phyloP scores from a whole-genome alignment of 2,797 vertebrate species.

The Bufotes viridis region DNA sequence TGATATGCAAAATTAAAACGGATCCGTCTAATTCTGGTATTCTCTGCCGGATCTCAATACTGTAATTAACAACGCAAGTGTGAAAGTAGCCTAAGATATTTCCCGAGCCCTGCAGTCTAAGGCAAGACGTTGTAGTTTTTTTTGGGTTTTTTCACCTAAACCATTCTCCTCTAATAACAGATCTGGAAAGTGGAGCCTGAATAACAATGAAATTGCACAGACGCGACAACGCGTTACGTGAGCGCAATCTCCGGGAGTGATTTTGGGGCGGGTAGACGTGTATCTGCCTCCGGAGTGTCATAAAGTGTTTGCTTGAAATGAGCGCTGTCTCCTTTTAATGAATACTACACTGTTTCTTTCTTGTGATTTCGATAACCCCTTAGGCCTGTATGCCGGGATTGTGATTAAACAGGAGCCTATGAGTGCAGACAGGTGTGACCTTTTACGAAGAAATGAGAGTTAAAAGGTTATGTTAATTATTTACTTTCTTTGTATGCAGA shows the following conservation, averaged over 20 bases:
- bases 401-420: conserved; percentile 55
- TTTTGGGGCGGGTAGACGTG: neutral
- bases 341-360: conserved; percentile 54
- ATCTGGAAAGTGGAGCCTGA: conserved; percentile 1
- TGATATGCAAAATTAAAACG: too few relatives aligned
- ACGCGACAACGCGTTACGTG: neutral
- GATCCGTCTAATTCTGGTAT: too few relatives aligned
- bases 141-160: neutral
- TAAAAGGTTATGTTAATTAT: conserved; percentile 63
- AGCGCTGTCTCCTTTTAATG: conserved; percentile 43
- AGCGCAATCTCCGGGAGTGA: neutral
- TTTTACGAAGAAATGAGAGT: conserved; percentile 59
- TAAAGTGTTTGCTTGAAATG: conserved; percentile 29
- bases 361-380: conserved; percentile 55
- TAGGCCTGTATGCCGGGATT: conserved; percentile 51
- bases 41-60: too few relatives aligned
- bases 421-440: conserved; percentile 56
- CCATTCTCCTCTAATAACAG: neutral
- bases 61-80: too few relatives aligned
- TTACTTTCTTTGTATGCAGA: conserved; percentile 52
- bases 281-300: conserved; percentile 50
- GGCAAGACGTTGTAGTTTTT: neutral
- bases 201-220: conserved; percentile 6
- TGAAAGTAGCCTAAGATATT: too few relatives aligned
- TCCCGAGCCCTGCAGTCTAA: too few relatives aligned